These are phyloP conservation scores for Cyprinodon variegatus DNA, from an alignment of 2,113 vertebrate genomes.

Conservation along the genomic window DNA sequence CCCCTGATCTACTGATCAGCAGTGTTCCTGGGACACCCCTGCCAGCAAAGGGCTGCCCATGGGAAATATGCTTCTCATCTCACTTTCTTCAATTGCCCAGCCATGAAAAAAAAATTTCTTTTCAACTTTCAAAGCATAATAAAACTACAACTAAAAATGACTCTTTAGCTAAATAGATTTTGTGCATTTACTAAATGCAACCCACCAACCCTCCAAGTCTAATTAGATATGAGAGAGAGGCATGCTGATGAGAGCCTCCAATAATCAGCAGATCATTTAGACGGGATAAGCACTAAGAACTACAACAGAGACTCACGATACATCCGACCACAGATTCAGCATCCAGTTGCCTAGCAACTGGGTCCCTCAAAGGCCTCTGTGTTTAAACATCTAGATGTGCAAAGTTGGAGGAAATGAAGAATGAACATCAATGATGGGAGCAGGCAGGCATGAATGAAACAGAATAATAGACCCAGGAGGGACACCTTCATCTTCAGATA, in stretches of 20 bases:
- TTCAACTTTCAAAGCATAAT: too few species aligned
- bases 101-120: neutral
- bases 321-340: conserved; percentile 50
- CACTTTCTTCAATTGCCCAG: neutral
- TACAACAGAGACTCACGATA: conserved; percentile 37
- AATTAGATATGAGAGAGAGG: conserved; percentile 1
- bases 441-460: conserved; percentile 9
- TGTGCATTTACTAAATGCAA: neutral
- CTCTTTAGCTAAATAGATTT: neutral
- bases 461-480: conserved; percentile 4
- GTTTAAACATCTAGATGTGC: conserved; percentile 46
- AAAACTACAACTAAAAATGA: neutral
- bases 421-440: conserved; percentile 7
- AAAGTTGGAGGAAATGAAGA: conserved; percentile 36
- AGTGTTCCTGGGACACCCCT: neutral
- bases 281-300: conserved; percentile 56
- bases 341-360: conserved; percentile 76
- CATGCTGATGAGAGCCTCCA: conserved; percentile 48
- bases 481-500: neutral
- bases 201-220: conserved; percentile 17
- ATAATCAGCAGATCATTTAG: conserved; percentile 58
- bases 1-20: neutral
- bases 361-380: conserved; percentile 59
- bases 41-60: neutral
- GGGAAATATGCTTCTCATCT: neutral